Evolutionary conservation across 2,113 vertebrate species (phyloP), one percentile per base, ranked within the genome.

Genomic region (Tringa solitaria): DNA sequence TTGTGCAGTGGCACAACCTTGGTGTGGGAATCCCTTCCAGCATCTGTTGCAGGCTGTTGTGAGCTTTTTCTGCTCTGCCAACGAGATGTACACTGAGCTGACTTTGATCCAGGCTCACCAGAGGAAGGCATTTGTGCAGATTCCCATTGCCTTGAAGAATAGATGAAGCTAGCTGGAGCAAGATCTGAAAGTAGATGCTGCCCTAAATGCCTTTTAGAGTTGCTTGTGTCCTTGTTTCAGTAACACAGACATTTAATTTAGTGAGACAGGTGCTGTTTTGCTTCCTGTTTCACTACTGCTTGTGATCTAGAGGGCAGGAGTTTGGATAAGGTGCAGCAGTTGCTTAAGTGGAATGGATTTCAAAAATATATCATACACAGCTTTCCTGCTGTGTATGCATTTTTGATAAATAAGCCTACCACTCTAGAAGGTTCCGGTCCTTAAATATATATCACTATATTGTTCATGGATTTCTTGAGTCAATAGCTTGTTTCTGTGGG

Each of bases 391-490:
- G n/a, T 67, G 27, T 67, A 23, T 60, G 39, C 10, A 5, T 43
- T 83, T 77, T 48, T 77, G 3, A 24, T 60, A 90, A 59, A 48
- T 15, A 78, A 68, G 19, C 8, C 20, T 60, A n/a, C 17, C 8
- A 12, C 48, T 73, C 21, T 50, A 67, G 59, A 67, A 82, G 35
- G 12, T 65, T 19, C 19, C 30, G 26, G 64, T 56, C 39, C 9
- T 14, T 73, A 56, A 61, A 45, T 50, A 43, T 0, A 10, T n/a
- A n/a, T 39, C 23, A 2, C 1, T 69, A 0, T 0, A 17, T 35
- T 54, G 10, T 46, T 82, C 10, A 5, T 53, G 81, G 15, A 27
- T 72, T 82, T 85, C 6, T 53, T 63, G 14, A 87, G 46, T 45
- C n/a, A 30, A 0, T 26, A 65, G 28, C 1, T 1, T 8, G 61